phyloP scores from a whole-genome alignment of 2,797 vertebrate species.

The Gambelia wislizenii region DNA sequence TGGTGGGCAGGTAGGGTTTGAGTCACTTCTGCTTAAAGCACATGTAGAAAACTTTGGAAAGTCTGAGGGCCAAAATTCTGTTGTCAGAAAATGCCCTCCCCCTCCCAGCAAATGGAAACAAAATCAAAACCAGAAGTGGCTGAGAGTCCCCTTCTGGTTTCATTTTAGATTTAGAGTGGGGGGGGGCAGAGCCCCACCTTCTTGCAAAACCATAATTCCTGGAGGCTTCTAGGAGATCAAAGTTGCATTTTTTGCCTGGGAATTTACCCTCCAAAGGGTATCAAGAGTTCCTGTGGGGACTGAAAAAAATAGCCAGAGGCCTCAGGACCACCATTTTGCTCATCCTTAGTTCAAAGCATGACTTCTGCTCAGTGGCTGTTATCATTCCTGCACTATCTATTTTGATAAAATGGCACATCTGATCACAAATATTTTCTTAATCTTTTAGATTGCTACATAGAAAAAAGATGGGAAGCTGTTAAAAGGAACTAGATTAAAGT shows the following conservation, averaged over 20 bases:
- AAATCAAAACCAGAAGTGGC: too few relatives aligned
- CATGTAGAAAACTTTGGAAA: too few relatives aligned
- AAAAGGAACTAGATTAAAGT: not conserved
- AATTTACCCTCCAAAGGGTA: too few relatives aligned
- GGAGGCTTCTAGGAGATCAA: too few relatives aligned
- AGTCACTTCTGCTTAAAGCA: not conserved
- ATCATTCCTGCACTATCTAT: not conserved
- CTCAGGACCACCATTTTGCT: too few relatives aligned
- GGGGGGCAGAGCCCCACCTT: too few relatives aligned
- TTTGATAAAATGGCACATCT: not conserved
- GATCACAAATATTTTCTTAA: not conserved
- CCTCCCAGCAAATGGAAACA: too few relatives aligned
- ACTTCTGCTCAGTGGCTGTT: not conserved
- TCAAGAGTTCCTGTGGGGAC: too few relatives aligned
- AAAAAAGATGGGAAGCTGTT: not conserved
- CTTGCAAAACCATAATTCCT: too few relatives aligned
- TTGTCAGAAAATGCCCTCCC: too few relatives aligned
- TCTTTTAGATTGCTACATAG: not conserved
- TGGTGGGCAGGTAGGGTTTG: not conserved
- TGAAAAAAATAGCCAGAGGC: too few relatives aligned
- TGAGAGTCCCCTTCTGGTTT: not conserved
- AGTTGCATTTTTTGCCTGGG: too few relatives aligned
- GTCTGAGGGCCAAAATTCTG: not conserved
- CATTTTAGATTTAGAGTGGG: not conserved
- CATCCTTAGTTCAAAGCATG: not conserved